Evolutionary conservation across 2,888 invertebrate genomes (phyloP), one percentile per base, ranked within the genome.

Genomic region (Atrina japonica): DNA sequence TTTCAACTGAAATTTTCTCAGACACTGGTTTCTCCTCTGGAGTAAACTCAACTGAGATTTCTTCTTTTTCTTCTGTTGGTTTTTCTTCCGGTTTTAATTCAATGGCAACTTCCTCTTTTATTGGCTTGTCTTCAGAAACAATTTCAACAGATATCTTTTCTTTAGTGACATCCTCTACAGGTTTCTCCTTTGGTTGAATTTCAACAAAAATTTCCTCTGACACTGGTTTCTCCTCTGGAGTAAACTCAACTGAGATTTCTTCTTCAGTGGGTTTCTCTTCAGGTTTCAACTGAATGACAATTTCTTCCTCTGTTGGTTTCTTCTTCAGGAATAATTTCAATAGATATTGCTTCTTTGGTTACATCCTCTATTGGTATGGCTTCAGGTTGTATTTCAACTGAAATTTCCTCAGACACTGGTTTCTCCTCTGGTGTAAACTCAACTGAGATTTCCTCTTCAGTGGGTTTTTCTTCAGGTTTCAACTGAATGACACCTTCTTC

Each of bases 401-500:
- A n/a, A n/a, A n/a, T n/a, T n/a, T n/a, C n/a, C n/a, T n/a, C n/a
- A n/a, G n/a, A n/a, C n/a, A n/a, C n/a, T n/a, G n/a, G n/a, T n/a
- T n/a, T n/a, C n/a, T n/a, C n/a, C n/a, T n/a, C n/a, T n/a, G n/a
- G n/a, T n/a, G 43, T 47, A 64, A 68, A 49, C 16, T 61, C 66
- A 35, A 49, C 55, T 35, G 63, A 41, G 49, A 60, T 56, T 30
- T 50, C 67, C 59, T 52, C n/a, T n/a, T n/a, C n/a, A 23, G 27
- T 23, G 52, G 52, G 50, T 18, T 55, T 66, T 61, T 75, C 75
- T 55, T 70, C 66, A 21, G 67, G 43, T 56, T 41, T 45, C 16
- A 71, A 58, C 65, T 61, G 58, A n/a, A n/a, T n/a, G n/a, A 68
- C 58, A 25, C 45, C 41, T 41, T 58, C 68, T 67, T n/a, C n/a